These are phyloP conservation scores for Therioaphis trifolii DNA, from an alignment of 2,888 invertebrate species.

Conservation along the genomic window DNA sequence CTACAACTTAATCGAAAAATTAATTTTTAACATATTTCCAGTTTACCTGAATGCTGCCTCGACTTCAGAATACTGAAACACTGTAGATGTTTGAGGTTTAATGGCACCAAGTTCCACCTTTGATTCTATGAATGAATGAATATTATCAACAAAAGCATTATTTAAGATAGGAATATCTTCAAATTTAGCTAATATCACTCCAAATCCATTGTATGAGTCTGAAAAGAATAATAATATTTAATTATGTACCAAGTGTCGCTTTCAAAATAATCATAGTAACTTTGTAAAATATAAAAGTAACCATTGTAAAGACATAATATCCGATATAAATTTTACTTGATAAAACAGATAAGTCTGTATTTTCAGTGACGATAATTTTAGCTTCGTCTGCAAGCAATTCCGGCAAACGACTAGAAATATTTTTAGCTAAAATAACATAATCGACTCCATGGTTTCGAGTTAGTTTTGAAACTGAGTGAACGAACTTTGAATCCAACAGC, in stretches of 20 bases:
- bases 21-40: not conserved
- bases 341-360: conserved; percentile 33
- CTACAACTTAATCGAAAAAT: not conserved
- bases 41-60: conserved; percentile 61
- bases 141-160: conserved; percentile 68
- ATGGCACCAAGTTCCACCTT: conserved; percentile 73
- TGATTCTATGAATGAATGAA: conserved; percentile 69
- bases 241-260: not conserved
- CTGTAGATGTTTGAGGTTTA: conserved; percentile 69
- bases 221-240: conserved; percentile 72
- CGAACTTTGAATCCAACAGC: conserved; percentile 39
- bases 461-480: not conserved
- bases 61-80: conserved; percentile 36
- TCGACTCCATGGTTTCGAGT: conserved; percentile 32
- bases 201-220: conserved; percentile 44
- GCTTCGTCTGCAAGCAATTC: conserved; percentile 41
- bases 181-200: conserved; percentile 69
- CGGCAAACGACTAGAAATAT: conserved; percentile 18
- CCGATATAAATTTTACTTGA: conserved; percentile 14
- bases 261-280: not conserved
- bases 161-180: conserved; percentile 73
- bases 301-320: too few relatives aligned
- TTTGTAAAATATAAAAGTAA: not conserved
- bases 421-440: conserved; percentile 2
- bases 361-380: conserved; percentile 29